These are phyloP conservation scores for Actias luna DNA, from an alignment of 2,888 invertebrate genomes.

Conservation along the genomic window DNA sequence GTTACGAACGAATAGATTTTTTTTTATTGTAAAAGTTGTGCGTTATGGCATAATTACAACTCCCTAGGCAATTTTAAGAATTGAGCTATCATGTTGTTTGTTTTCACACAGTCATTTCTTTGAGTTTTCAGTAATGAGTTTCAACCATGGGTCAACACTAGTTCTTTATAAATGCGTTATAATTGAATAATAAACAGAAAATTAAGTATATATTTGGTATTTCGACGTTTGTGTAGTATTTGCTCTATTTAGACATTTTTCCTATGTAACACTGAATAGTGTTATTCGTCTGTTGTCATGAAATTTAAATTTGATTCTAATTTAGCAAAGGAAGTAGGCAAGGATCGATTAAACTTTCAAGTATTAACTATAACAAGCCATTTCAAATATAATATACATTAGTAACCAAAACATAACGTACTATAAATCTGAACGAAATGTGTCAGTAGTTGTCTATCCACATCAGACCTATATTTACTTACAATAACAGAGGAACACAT, in stretches of 20 bases:
- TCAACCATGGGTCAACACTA: too few relatives aligned
- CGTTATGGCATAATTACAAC: too few relatives aligned
- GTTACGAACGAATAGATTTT: too few relatives aligned
- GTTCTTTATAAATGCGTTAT: too few relatives aligned
- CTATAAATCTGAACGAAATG: not conserved
- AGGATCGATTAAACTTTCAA: not conserved
- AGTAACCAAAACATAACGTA: not conserved
- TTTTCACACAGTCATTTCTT: too few relatives aligned
- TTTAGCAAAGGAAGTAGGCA: not conserved
- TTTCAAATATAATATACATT: too few relatives aligned
- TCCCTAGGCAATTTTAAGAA: too few relatives aligned
- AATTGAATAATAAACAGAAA: too few relatives aligned
- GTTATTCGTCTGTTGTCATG: not conserved
- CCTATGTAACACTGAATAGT: not conserved
- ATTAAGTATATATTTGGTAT: not conserved
- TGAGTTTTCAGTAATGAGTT: too few relatives aligned
- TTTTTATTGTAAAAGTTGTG: too few relatives aligned
- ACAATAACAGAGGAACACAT: not conserved
- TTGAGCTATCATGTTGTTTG: too few relatives aligned
- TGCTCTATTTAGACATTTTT: too few relatives aligned
- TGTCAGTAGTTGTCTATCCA: not conserved
- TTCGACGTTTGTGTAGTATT: not conserved
- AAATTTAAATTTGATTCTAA: not conserved
- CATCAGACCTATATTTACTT: constrained; percentile 6
- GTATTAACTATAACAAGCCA: not conserved